Conservation (phyloP, 2,797 vertebrate genomes). For the Oryzias dopingdopingensis region DNA sequence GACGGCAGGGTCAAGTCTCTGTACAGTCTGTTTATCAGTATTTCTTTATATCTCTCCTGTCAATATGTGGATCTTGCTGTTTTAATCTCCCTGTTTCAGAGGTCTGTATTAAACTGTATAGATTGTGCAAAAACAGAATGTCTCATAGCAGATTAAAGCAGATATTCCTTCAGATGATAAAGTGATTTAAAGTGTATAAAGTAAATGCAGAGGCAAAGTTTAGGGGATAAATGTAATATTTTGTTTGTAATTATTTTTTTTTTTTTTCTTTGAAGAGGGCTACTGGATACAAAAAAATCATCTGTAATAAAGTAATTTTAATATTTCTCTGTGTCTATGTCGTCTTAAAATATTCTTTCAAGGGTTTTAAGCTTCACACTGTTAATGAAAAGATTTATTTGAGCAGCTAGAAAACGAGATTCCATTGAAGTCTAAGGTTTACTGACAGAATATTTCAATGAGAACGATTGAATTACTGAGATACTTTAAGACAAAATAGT, state of each 20-base stretch:
- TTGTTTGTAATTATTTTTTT: slow-evolving; percentile 99
- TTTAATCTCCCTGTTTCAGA: slow-evolving; percentile 84
- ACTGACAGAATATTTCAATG: too few species aligned
- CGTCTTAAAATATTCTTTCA: too few species aligned
- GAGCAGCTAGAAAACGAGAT: too few species aligned
- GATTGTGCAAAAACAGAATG: slow-evolving; percentile 93
- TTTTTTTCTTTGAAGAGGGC: slow-evolving; percentile 98
- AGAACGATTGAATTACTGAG: too few species aligned
- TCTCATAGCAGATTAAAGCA: slow-evolving; percentile 78
- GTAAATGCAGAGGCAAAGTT: slow-evolving; percentile 69
- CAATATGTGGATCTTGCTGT: slow-evolving; percentile 71
- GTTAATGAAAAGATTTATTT: too few species aligned
- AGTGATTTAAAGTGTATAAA: slow-evolving; percentile 80
- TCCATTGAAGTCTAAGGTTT: too few species aligned
- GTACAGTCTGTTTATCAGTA: slow-evolving; percentile 95
- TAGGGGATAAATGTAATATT: slow-evolving; percentile 97
- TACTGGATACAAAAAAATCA: slow-evolving; percentile 91
- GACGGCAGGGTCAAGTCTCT: slow-evolving; percentile 68
- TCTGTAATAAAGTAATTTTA: slow-evolving; percentile 99
- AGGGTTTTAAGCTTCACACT: too few species aligned
- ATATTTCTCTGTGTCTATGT: slow-evolving; percentile 75
- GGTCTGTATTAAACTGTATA: slow-evolving; percentile 98
- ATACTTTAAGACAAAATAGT: too few species aligned
- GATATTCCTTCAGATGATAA: slow-evolving; percentile 76
- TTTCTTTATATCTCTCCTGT: slow-evolving; percentile 79